Conservation (phyloP, 2,113 vertebrate genomes). For the Arizona elegans region DNA sequence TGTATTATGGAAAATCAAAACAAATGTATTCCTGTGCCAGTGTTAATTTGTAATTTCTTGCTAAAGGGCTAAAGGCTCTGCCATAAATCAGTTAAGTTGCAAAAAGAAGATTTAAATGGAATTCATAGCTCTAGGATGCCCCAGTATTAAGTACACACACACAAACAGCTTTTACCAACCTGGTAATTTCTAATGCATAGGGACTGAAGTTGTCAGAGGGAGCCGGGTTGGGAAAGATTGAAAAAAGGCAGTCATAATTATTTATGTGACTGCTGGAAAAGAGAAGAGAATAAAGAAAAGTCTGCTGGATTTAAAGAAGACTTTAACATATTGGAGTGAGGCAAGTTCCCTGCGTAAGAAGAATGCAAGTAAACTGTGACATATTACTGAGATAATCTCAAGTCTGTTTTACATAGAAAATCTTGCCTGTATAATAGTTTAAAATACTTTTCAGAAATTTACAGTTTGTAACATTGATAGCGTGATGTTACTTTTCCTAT, state of each 20-base stretch:
- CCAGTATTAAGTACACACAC: not conserved
- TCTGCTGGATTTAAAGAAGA: not conserved
- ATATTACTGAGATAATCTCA: not conserved
- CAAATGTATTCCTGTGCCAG: conserved; percentile 14
- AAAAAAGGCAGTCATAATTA: not conserved
- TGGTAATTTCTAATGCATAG: not conserved
- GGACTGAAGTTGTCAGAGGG: not conserved
- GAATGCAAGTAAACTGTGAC: not conserved
- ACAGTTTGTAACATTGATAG: not conserved
- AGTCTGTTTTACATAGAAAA: not conserved
- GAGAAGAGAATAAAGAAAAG: not conserved
- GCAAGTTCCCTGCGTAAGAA: not conserved
- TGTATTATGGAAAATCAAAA: conserved; percentile 33
- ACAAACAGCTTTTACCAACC: not conserved
- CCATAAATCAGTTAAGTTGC: conserved; percentile 8
- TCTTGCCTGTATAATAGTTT: not conserved
- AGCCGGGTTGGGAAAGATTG: not conserved
- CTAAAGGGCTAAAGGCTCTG: not conserved
- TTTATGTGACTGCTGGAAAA: not conserved
- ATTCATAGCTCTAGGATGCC: not conserved
- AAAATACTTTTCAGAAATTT: not conserved
- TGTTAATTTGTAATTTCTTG: not conserved
- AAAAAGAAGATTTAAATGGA: conserved; percentile 2
- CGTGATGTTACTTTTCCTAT: not conserved
- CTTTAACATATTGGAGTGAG: not conserved